Percentiles rank a stretch among this genome's conserved stretches.
Evolutionary conservation across 1,140 invertebrate species (phyloP).

Genomic region (Ganaspis sp.): DNA sequence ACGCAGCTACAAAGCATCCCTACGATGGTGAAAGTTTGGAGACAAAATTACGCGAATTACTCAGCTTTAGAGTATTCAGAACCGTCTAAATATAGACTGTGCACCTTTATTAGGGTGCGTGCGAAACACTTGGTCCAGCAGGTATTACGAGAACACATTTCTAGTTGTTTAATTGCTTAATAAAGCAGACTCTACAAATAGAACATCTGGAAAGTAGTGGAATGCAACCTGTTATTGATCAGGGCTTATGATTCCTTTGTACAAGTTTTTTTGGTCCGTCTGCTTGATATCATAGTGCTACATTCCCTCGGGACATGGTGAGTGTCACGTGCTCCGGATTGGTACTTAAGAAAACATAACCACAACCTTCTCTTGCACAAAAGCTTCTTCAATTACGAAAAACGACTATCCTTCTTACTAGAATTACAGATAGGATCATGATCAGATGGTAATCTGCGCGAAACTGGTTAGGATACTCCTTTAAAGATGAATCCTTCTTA

Average conservation of each 20-base stretch:
- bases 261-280: too few relatives aligned
- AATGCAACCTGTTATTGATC: not conserved
- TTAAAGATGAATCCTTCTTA: not conserved
- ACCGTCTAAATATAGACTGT: slow-evolving; percentile 12
- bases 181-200: not conserved
- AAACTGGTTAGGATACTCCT: slow-evolving; percentile 10
- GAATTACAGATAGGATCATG: slow-evolving; percentile 25
- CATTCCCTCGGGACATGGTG: not conserved
- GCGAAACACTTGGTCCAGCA: not conserved
- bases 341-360: not conserved
- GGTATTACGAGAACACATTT: not conserved
- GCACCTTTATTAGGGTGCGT: slow-evolving; percentile 1
- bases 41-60: slow-evolving; percentile 36
- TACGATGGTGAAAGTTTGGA: slow-evolving; percentile 32
- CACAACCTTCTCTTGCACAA: not conserved
- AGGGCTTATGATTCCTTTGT: too few relatives aligned
- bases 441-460: slow-evolving; percentile 3
- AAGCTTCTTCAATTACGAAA: slow-evolving; percentile 22
- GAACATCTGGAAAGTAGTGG: not conserved
- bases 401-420: slow-evolving; percentile 27
- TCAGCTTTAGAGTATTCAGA: slow-evolving; percentile 21
- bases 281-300: not conserved
- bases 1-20: slow-evolving; percentile 38
- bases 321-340: not conserved
- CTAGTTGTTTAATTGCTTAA: not conserved